phyloP scores from a whole-genome alignment of 2,113 vertebrate species.

The Maccullochella peelii region DNA sequence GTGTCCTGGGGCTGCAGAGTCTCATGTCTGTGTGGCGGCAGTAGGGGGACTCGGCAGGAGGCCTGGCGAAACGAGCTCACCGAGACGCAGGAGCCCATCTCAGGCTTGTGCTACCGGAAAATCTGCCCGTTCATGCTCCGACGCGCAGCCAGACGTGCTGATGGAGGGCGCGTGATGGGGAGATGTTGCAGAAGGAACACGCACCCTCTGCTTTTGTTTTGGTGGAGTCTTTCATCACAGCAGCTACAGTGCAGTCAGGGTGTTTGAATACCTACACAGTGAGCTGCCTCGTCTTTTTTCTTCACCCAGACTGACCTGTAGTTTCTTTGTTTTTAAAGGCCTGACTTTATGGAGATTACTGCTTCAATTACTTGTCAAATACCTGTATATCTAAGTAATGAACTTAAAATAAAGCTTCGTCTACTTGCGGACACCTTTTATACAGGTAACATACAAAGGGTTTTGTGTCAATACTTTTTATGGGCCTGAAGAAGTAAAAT shows the following conservation, averaged over 20 bases:
- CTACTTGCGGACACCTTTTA: neutral
- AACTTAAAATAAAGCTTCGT: neutral
- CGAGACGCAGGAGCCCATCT: constrained; percentile 89
- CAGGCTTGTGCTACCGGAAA: constrained; percentile 93
- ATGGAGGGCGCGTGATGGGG: constrained; percentile 79
- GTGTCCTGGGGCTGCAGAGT: constrained; percentile 82
- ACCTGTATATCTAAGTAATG: neutral
- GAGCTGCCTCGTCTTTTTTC: neutral
- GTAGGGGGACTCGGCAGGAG: constrained; percentile 85
- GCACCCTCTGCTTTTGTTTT: constrained; percentile 64
- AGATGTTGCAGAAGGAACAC: constrained; percentile 64
- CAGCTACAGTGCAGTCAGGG: neutral
- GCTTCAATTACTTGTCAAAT: neutral
- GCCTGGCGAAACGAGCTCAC: constrained; percentile 85
- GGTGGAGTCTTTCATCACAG: constrained; percentile 47
- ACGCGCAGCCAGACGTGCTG: constrained; percentile 81
- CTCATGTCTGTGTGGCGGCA: constrained; percentile 87
- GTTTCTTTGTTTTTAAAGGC: constrained; percentile 2
- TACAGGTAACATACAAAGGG: neutral
- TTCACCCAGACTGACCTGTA: constrained; percentile 14
- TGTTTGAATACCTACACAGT: constrained; percentile 8
- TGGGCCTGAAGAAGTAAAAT: neutral
- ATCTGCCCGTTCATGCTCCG: constrained; percentile 94
- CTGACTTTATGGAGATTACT: neutral
- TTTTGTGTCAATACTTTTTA: neutral